Evolutionary conservation across 1,140 invertebrate species (phyloP), one percentile per base, ranked within the genome.

Genomic region (Phymastichus coffea): DNA sequence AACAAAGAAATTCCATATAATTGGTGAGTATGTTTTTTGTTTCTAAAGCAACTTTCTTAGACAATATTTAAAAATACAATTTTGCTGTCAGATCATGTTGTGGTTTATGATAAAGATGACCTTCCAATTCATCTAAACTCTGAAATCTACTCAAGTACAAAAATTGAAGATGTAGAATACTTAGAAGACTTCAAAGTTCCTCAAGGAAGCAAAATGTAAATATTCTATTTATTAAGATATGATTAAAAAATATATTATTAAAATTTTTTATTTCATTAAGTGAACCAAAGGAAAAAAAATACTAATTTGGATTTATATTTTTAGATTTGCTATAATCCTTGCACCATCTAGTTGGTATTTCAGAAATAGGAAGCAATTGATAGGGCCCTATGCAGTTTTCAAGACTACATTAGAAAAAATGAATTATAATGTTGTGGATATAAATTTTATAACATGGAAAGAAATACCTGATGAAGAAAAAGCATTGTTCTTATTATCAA

Each of bases 101-200:
- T 57, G 10, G 30, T 15, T 38, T 57, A 47, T 26, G 2, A 48
- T 4, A 23, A 46, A 0, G 14, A 55, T 55, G 53, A 41, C 15
- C n/a, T 2, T 23, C 53, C 53, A 44, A 22, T 44, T 23, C 19
- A n/a, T 9, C 33, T 55, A 33, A 46, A 25, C 43, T 4, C 4
- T n/a, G 3, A 44, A 33, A 20, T n/a, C n/a, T n/a, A n/a, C n/a
- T n/a, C 53, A 19, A 19, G 17, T 40, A 7, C 2, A 12, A 46
- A 20, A 14, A 43, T n/a, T n/a, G 37, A 22, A 30, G 14, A n/a
- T 47, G 38, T 6, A 20, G 22, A 25, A 8, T 57, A 47, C 20
- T 14, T 57, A 28, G 55, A 57, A 20, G 23, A 57, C 28, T 40
- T 57, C 4, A 26, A 47, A 3, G 33, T 57, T 26, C 33, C 55